phyloP scores from a whole-genome alignment of 1,140 invertebrate species.

The Macrotrachela quadricornifera region DNA sequence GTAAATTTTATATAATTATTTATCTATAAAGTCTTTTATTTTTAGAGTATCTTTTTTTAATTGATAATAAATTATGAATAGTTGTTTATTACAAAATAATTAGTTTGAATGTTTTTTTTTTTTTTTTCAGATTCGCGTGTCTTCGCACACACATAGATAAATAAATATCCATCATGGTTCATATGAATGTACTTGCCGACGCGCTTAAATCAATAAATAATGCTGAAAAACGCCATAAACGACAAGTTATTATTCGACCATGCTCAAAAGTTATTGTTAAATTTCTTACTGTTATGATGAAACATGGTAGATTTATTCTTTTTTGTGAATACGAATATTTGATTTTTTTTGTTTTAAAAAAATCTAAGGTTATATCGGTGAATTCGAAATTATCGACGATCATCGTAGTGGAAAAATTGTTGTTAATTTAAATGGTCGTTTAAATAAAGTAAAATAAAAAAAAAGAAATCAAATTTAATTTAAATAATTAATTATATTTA shows the following conservation, averaged over 20 bases:
- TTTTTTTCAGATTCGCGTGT: no score
- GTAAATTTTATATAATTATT: no score
- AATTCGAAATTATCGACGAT: constrained; percentile 98
- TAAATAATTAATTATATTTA: neutral
- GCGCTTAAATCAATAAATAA: constrained; percentile 94
- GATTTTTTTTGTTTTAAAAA: no score
- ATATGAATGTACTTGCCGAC: constrained; percentile 97
- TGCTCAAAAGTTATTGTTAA: constrained; percentile 96
- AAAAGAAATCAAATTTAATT: neutral
- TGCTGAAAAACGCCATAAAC: constrained; percentile 92
- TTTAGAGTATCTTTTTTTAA: no score
- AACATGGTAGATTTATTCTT: no score
- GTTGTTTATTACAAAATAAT: no score
- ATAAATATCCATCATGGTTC: constrained; percentile 53
- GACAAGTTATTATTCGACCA: constrained; percentile 87
- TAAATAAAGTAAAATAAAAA: constrained; percentile 57
- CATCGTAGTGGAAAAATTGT: constrained; percentile 96
- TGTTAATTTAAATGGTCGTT: constrained; percentile 84
- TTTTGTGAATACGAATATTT: no score
- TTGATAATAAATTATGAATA: no score
- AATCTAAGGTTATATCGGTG: constrained; percentile 64
- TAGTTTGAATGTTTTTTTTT: no score
- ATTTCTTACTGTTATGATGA: constrained; percentile 99
- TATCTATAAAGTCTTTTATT: no score
- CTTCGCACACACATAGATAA: no score